Conservation (phyloP, 2,113 vertebrate genomes). For the Bufo gargarizans region DNA sequence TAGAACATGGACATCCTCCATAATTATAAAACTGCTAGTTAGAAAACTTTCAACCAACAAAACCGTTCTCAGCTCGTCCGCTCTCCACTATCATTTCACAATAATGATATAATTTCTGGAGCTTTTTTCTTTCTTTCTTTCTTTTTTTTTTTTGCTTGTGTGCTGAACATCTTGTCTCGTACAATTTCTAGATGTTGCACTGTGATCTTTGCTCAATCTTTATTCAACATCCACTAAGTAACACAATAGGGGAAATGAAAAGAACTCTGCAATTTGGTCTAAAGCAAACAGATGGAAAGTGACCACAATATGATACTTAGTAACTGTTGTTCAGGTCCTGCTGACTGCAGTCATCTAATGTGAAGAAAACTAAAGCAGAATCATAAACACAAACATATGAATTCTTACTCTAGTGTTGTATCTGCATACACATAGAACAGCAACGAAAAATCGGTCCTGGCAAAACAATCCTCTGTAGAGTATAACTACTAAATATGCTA, state of each 20-base stretch:
- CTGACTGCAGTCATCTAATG: not conserved
- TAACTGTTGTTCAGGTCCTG: not conserved
- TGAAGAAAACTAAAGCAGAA: not conserved
- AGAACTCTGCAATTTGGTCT: not conserved
- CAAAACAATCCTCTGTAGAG: too few relatives aligned
- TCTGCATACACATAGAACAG: not conserved
- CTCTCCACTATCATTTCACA: slow-evolving; percentile 26
- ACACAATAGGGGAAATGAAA: not conserved
- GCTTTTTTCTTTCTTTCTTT: not conserved
- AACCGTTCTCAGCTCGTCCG: not conserved
- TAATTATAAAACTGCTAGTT: slow-evolving; percentile 33
- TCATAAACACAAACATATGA: not conserved
- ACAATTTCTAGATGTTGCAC: too few relatives aligned
- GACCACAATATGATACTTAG: not conserved
- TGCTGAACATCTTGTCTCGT: not conserved
- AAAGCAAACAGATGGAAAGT: not conserved
- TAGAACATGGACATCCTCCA: slow-evolving; percentile 31
- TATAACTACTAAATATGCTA: too few relatives aligned
- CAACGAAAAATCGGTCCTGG: too few relatives aligned
- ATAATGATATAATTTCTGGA: slow-evolving; percentile 12
- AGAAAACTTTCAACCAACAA: slow-evolving; percentile 39
- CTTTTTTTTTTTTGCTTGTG: not conserved
- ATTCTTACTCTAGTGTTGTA: not conserved
- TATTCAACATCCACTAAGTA: not conserved
- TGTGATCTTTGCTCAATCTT: not conserved